These are phyloP conservation scores for Procapra przewalskii DNA, from an alignment of 2,113 vertebrate species.

Conservation along the genomic window DNA sequence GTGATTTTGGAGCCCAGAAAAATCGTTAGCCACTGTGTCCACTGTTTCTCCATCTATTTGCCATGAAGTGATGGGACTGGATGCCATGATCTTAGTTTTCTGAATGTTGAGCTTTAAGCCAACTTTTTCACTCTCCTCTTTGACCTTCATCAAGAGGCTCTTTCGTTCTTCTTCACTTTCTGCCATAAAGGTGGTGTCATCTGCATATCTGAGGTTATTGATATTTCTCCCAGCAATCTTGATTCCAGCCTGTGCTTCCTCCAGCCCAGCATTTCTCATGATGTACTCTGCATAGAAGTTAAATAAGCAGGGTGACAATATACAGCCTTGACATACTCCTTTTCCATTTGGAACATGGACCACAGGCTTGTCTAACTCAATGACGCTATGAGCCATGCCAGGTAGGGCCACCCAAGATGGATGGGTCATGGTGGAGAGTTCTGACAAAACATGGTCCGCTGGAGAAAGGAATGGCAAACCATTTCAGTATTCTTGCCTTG, in stretches of 20 bases:
- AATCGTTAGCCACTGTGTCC: not conserved
- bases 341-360: not conserved
- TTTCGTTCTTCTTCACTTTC: not conserved
- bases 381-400: not conserved
- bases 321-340: not conserved
- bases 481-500: not conserved
- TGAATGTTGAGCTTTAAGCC: not conserved
- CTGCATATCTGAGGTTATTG: not conserved
- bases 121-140: not conserved
- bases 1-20: not conserved
- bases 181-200: not conserved
- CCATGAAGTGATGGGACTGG: not conserved
- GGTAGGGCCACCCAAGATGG: not conserved
- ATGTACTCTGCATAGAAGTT: not conserved
- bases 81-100: not conserved
- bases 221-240: not conserved
- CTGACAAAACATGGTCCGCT: not conserved
- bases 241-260: not conserved
- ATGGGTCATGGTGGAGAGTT: not conserved
- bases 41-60: not conserved
- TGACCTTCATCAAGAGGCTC: not conserved
- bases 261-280: not conserved
- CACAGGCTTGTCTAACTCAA: not conserved
- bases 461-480: not conserved
- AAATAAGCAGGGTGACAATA: not conserved